Base-by-base conservation (phyloP, 2,888 invertebrate genomes). In the Hartigia nigra region DNA sequence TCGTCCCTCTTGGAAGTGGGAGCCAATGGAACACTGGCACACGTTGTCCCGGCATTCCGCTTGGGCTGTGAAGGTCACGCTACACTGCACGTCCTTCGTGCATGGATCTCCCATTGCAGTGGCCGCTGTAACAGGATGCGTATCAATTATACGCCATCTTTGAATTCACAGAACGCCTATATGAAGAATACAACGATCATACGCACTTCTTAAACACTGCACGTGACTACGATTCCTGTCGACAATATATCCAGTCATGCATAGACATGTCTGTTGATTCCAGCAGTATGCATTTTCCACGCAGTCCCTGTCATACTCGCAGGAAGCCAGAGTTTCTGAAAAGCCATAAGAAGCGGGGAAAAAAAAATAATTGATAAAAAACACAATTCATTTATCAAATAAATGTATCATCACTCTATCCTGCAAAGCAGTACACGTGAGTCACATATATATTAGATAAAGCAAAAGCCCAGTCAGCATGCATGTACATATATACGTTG, bases 171-270 rank as follows among this genome's bases (percentile, higher is more conserved):
- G 2, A 55, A 55, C 23, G 23, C 9, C 2, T 9, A 2, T 55
- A 23, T 55, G 5, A 55, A 55, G 5, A 23, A 23, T 55, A 55
- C 23, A 55, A 55, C 0, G 23, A 23, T 55, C 12, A 31, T 81
- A 86, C 87, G 83, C 86, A 92, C 92, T 87, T 90, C 87, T 87
- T 12, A 92, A 81, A 82, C 93, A 93, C 80, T 91, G 89, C 77
- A 91, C 91, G 82, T 85, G 88, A 3, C 91, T 92, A 70, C 85
- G 86, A 84, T 92, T 92, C 79, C 88, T 88, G 78, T 89, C 88
- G 37, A 92, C 91, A 80, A 91, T 89, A 79, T 89, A 92, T 74
- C 90, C 87, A 3, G 89, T 86, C 83, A 89, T 88, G 86, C 93
- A 93, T 80, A 90, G 89, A 81, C 93, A 93, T 74, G 86, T 86